A percentile compares a stretch with the other conserved stretches of the same genome.
Conservation (phyloP, 2,113 vertebrate genomes). For the Oplegnathus fasciatus region DNA sequence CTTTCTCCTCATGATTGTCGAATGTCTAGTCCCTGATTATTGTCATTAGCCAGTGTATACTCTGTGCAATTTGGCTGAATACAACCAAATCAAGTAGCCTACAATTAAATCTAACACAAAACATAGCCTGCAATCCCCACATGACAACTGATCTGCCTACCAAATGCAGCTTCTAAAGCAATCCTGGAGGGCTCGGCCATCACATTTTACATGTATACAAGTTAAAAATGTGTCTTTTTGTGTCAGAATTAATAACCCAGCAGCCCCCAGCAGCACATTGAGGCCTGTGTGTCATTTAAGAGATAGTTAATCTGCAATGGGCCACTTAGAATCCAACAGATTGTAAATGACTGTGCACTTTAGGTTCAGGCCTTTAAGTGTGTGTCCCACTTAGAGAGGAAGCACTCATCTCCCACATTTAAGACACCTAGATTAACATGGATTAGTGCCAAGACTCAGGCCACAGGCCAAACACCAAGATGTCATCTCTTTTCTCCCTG, state of each 20-base stretch:
- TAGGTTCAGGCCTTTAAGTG: constrained; percentile 68
- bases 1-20: neutral
- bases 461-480: constrained; percentile 70
- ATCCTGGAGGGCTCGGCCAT: neutral
- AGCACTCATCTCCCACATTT: constrained; percentile 77
- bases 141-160: neutral
- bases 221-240: neutral
- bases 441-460: constrained; percentile 81
- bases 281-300: constrained; percentile 28
- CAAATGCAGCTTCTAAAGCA: neutral
- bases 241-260: neutral
- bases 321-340: constrained; percentile 48
- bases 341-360: constrained; percentile 66
- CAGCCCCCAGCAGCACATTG: neutral
- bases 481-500: constrained; percentile 61
- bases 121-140: neutral
- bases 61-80: neutral
- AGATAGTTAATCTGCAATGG: constrained; percentile 12
- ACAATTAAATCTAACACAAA: constrained; percentile 11
- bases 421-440: constrained; percentile 84
- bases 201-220: neutral
- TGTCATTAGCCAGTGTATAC: neutral
- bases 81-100: constrained; percentile 10
- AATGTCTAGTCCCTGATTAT: neutral
- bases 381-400: constrained; percentile 75